Conservation (phyloP, 2,113 vertebrate species). For the Elanus axillaris region DNA sequence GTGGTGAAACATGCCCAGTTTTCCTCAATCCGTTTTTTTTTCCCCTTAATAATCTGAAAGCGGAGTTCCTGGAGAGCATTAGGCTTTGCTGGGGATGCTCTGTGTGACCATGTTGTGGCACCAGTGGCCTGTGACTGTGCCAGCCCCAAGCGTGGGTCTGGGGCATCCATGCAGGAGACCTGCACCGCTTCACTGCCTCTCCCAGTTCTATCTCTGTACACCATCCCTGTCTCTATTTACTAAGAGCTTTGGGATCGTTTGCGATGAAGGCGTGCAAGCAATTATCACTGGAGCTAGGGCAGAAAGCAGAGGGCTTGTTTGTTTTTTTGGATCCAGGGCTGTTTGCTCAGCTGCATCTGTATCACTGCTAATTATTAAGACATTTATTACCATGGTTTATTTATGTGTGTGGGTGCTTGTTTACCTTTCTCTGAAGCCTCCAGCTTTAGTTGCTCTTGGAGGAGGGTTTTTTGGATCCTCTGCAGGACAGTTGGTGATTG, state of each 20-base stretch:
- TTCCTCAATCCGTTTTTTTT: not conserved
- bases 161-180: no score
- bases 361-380: conserved; percentile 55
- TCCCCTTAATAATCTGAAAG: not conserved
- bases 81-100: not conserved
- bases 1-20: accelerated
- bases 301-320: conserved; percentile 12
- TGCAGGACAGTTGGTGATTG: not conserved
- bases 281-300: conserved; percentile 9
- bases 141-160: accelerated
- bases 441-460: not conserved
- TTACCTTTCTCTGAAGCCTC: conserved; percentile 19
- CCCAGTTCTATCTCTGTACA: accelerated
- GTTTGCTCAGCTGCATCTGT: conserved; percentile 60
- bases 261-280: not conserved
- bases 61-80: not conserved
- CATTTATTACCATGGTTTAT: conserved; percentile 23
- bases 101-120: not conserved
- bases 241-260: not conserved
- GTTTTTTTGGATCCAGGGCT: conserved; percentile 17
- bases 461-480: not conserved
- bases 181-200: not conserved
- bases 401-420: conserved; percentile 1
- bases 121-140: not conserved
- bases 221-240: not conserved